Evolutionary conservation across 2,797 vertebrate species (phyloP), one percentile per base, ranked within the genome.

Genomic region (Martes flavigula): DNA sequence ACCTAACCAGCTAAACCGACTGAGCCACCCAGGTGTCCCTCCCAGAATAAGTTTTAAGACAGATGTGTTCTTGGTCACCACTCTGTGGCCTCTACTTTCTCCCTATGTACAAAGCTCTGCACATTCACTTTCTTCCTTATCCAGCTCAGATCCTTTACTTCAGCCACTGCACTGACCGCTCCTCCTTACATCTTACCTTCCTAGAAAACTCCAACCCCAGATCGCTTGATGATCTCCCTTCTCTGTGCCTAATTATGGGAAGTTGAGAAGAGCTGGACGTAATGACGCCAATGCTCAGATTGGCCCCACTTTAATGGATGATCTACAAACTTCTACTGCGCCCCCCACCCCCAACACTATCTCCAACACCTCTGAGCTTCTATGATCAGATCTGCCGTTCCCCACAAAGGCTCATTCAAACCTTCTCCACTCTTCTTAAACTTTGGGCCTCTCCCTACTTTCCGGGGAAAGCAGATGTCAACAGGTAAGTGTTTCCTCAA

Each of bases 1-100:
- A 4, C n/a, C 35, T 35, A 68, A 21, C 18, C 9, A 0, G n/a
- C n/a, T 68, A 35, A 35, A 21, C n/a, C 1, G 18, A 35, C 66
- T 68, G n/a, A 68, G 18, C 66, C n/a, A 38, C n/a, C 66, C 66
- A 35, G 66, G 66, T 38, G 64, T 0, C 32, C 32, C 8, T 88
- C 66, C 78, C 32, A 81, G 88, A 78, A 38, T 92, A 40, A 17
- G 18, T 51, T 68, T 78, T 72, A 85, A 96, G 87, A 79, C 3
- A 77, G 43, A 21, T 51, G 46, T 2, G 2, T 73, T 78, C 23
- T 64, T 43, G 9, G 60, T 56, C 20, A 48, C 40, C n/a, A 64
- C 7, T 75, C 40, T 66, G 15, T 35, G 56, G 3, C 7, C 70
- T 60, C 21, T 46, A 40, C 27, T 18, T 54, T 60, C 64, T 87